Percentiles rank a stretch among this genome's conserved stretches.
Evolutionary conservation across 2,888 invertebrate species (phyloP).

Genomic region (Parelbella ahira): DNA sequence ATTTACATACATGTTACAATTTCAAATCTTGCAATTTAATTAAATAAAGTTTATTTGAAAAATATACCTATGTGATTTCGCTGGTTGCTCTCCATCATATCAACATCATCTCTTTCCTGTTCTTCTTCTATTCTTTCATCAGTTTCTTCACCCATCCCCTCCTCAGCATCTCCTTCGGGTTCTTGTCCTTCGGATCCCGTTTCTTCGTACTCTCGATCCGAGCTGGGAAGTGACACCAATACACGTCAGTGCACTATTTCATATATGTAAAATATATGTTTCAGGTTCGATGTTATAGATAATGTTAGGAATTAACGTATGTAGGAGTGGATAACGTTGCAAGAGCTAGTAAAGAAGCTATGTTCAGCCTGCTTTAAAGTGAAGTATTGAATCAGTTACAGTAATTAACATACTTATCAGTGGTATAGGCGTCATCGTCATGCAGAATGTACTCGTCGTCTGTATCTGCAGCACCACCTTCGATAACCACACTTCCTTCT

Average conservation of each 20-base stretch:
- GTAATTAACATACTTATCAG: conserved; percentile 82
- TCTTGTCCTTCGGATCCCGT: conserved; percentile 86
- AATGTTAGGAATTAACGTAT: too few relatives aligned
- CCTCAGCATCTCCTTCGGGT: conserved; percentile 76
- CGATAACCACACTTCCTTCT: conserved; percentile 57
- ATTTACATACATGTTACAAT: too few relatives aligned
- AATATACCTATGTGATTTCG: conserved; percentile 75
- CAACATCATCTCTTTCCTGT: conserved; percentile 57
- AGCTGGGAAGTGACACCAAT: too few relatives aligned
- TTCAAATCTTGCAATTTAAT: too few relatives aligned
- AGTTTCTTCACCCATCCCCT: conserved; percentile 49
- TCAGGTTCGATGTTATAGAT: too few relatives aligned
- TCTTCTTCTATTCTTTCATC: conserved; percentile 61
- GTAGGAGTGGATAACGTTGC: too few relatives aligned
- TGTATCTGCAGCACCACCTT: conserved; percentile 80
- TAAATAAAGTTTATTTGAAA: too few relatives aligned
- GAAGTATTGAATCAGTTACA: too few relatives aligned
- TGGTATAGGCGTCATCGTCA: conserved; percentile 84
- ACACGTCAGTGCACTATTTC: too few relatives aligned
- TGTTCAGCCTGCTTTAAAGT: too few relatives aligned
- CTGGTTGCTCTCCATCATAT: conserved; percentile 62
- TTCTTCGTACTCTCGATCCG: conserved; percentile 84
- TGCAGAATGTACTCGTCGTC: conserved; percentile 84
- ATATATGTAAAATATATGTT: too few relatives aligned
- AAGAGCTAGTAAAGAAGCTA: too few relatives aligned